phyloP scores from a whole-genome alignment of 1,140 invertebrate genomes.

The Megathymus violae region DNA sequence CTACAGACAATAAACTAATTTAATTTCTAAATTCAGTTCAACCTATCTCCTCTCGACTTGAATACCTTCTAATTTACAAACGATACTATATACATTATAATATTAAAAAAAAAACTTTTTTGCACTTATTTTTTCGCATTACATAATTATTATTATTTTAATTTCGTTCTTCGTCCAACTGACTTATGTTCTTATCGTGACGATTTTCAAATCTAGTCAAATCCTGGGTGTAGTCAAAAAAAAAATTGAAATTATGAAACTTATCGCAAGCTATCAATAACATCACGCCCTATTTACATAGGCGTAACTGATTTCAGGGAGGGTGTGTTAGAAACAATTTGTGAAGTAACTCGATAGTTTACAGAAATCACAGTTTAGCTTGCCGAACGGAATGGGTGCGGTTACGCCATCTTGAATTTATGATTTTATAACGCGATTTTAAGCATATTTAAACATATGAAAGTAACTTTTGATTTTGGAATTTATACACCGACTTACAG shows the following conservation, averaged over 20 bases:
- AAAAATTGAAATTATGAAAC: constrained; percentile 36
- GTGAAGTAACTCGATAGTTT: constrained; percentile 64
- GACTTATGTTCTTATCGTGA: too few species aligned
- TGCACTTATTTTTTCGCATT: too few species aligned
- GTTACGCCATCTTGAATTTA: constrained; percentile 43
- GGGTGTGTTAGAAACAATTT: constrained; percentile 61
- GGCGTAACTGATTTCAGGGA: constrained; percentile 60
- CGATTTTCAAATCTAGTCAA: neutral
- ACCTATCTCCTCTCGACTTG: too few species aligned
- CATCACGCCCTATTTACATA: constrained; percentile 41
- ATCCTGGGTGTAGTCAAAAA: neutral
- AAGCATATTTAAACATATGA: constrained; percentile 12
- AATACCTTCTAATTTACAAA: too few species aligned
- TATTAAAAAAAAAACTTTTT: too few species aligned
- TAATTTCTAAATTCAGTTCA: too few species aligned
- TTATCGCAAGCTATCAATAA: constrained; percentile 39
- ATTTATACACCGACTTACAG: too few species aligned
- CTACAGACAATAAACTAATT: too few species aligned
- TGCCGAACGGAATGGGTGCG: constrained; percentile 42
- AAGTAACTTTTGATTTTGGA: constrained; percentile 5
- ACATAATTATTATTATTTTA: too few species aligned
- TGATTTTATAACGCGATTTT: constrained; percentile 35
- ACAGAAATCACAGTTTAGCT: constrained; percentile 59
- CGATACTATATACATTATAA: too few species aligned
- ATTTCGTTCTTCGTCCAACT: too few species aligned